phyloP scores from a whole-genome alignment of 2,797 vertebrate species.

The Lepilemur septentrionalis region DNA sequence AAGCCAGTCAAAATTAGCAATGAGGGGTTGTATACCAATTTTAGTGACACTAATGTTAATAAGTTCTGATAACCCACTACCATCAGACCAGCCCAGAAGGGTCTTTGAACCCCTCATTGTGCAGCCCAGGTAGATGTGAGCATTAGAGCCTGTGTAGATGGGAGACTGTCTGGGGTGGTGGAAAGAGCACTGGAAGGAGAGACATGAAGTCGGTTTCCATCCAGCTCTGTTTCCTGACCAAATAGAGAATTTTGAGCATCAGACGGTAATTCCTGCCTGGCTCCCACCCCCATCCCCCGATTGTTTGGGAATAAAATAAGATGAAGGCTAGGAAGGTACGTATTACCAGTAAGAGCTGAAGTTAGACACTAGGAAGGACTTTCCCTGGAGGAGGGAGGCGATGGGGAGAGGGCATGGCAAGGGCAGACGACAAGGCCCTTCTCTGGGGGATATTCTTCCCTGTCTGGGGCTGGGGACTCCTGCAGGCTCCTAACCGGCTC shows the following conservation, averaged over 20 bases:
- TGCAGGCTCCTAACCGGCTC: rapidly evolving
- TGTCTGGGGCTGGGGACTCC: not conserved
- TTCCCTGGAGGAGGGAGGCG: not conserved
- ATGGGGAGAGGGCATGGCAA: not conserved
- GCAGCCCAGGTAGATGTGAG: not conserved
- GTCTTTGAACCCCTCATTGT: not conserved
- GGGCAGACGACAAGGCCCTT: not conserved
- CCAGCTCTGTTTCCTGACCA: not conserved
- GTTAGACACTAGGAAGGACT: not conserved
- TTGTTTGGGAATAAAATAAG: not conserved
- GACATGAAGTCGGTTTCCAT: not conserved
- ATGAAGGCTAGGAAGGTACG: not conserved
- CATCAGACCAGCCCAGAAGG: too few species aligned
- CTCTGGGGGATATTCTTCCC: not conserved
- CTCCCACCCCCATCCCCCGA: not conserved
- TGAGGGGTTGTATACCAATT: too few species aligned
- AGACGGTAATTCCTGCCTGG: not conserved
- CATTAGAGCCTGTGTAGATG: not conserved
- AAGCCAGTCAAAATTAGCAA: too few species aligned
- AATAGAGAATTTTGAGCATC: not conserved
- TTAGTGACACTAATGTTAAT: too few species aligned
- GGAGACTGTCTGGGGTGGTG: not conserved
- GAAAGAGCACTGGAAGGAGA: not conserved
- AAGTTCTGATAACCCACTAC: too few species aligned
- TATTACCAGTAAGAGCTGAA: not conserved